phyloP scores from a whole-genome alignment of 2,113 vertebrate species.

The Coreoperca whiteheadi region DNA sequence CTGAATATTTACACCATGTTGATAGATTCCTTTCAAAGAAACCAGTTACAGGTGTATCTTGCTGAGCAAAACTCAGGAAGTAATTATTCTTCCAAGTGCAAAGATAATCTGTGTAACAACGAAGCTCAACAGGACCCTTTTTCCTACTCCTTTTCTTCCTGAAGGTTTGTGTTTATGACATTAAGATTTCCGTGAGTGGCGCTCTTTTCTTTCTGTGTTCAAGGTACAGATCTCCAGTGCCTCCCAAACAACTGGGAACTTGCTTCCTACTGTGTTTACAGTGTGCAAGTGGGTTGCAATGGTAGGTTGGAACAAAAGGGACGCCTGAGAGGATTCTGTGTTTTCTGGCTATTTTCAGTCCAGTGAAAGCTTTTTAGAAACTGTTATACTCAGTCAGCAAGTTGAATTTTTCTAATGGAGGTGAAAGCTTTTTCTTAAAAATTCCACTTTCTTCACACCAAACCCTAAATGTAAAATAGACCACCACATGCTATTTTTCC shows the following conservation, averaged over 20 bases:
- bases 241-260: constrained; percentile 5
- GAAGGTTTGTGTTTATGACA: not conserved
- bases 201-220: not conserved
- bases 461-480: not conserved
- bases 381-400: not conserved
- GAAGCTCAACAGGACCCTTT: not conserved
- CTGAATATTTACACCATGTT: not conserved
- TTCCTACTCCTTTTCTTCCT: not conserved
- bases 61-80: not conserved
- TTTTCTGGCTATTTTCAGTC: constrained; percentile 42
- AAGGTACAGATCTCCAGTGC: not conserved
- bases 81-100: not conserved
- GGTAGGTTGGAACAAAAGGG: constrained; percentile 15
- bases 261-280: not conserved
- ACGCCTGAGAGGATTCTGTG: constrained; percentile 20
- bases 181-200: not conserved
- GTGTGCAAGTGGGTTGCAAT: constrained; percentile 47
- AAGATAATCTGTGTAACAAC: not conserved
- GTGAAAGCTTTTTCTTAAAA: not conserved
- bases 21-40: not conserved
- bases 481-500: not conserved
- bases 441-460: not conserved
- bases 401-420: not conserved
- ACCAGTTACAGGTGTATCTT: too few relatives aligned
- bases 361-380: constrained; percentile 26